These are phyloP conservation scores for Zelleria hepariella DNA, from an alignment of 2,888 invertebrate genomes.

Conservation along the genomic window DNA sequence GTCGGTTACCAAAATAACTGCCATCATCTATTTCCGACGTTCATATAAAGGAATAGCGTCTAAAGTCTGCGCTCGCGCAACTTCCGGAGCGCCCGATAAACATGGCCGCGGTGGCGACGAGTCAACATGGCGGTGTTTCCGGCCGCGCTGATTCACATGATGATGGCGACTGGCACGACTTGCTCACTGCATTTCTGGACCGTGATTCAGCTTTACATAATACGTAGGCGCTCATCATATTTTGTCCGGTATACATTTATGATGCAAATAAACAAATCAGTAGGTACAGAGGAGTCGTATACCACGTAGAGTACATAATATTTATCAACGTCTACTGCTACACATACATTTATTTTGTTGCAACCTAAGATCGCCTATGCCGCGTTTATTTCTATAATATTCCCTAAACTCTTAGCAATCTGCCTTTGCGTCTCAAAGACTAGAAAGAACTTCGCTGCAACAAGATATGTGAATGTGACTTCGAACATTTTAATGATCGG, in stretches of 20 bases:
- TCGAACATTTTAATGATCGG: neutral
- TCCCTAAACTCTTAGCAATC: too few species aligned
- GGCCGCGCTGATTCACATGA: conserved; percentile 64
- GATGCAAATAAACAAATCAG: neutral
- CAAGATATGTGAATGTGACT: neutral
- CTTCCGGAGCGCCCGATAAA: conserved; percentile 68
- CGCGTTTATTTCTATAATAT: too few species aligned
- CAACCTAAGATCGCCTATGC: too few species aligned
- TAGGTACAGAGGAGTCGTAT: too few species aligned
- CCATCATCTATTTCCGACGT: conserved; percentile 59
- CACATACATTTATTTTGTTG: too few species aligned
- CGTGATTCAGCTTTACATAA: conserved; percentile 64
- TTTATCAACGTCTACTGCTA: too few species aligned
- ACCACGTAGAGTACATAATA: too few species aligned
- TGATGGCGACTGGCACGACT: conserved; percentile 50
- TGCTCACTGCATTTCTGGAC: conserved; percentile 65
- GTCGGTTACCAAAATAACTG: conserved; percentile 57
- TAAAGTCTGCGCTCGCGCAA: conserved; percentile 66
- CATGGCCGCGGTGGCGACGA: conserved; percentile 46
- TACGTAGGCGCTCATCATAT: conserved; percentile 27
- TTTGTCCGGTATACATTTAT: neutral
- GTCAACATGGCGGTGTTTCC: conserved; percentile 69
- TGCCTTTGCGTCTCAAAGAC: neutral
- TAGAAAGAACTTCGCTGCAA: neutral
- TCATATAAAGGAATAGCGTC: conserved; percentile 57